Evolutionary conservation across 1,140 invertebrate species (phyloP), one percentile per base, ranked within the genome.

Genomic region (Phthorimaea operculella): DNA sequence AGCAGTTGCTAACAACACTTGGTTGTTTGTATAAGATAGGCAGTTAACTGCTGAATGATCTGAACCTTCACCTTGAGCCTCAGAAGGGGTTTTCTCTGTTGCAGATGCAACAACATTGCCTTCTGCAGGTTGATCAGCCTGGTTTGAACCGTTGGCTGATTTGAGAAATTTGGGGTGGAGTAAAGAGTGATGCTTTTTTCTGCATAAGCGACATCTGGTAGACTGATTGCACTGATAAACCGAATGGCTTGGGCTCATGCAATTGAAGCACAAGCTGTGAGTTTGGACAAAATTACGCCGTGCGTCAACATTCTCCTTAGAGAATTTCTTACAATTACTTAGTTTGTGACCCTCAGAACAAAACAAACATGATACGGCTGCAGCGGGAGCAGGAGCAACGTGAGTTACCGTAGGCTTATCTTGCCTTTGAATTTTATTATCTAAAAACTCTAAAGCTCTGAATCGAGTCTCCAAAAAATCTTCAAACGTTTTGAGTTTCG

Each of bases 251-350:
- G 10, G 9, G 54, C 59, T 55, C 10, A 68, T 52, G 51, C 66
- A 66, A 51, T 66, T 71, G 56, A 60, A 68, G 47, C 62, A 68
- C 44, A 68, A 58, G 47, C 17, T 50, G 15, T 58, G 50, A 28
- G 58, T 45, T 55, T 62, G 59, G 10, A 62, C 59, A 62, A 62
- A 68, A 17, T 59, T 42, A 47, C 58, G 56, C 39, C 60, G 58
- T 36, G 55, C 36, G 14, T 62, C 52, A 28, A 52, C 42, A 57
- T 59, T 33, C 42, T 55, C 18, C 44, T 59, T 57, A 12, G 17
- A 28, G 57, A 68, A 65, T 52, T 59, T 54, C 14, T 62, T 60
- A 58, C 64, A 67, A 48, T 59, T 49, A 17, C 14, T 8, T n/a
- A 63, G 16, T 48, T 60, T 60, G 55, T 64, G 60, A 52, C 50